Conservation (phyloP, 2,888 invertebrate species). For the Melieria omissa region DNA sequence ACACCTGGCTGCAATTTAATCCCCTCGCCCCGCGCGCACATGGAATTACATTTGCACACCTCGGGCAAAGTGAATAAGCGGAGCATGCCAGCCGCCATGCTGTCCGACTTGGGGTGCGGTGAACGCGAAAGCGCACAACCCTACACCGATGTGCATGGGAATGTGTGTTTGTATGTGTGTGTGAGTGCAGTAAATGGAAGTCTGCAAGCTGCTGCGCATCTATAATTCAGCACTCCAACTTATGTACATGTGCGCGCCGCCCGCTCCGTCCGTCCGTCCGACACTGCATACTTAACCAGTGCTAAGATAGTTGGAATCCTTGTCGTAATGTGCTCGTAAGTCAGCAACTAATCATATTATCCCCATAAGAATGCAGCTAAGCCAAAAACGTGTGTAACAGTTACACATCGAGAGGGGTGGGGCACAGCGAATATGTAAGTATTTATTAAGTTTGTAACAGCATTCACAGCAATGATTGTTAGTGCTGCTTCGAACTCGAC, state of each 20-base stretch:
- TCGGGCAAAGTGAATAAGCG: constrained; percentile 30
- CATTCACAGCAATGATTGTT: too few relatives aligned
- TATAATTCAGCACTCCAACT: too few relatives aligned
- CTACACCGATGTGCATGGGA: background rate
- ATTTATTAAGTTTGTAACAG: too few relatives aligned
- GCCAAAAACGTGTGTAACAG: background rate
- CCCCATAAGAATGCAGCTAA: constrained; percentile 1
- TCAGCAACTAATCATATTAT: constrained; percentile 32
- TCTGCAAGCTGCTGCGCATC: background rate
- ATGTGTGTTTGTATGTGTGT: constrained; percentile 2
- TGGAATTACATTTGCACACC: constrained; percentile 35
- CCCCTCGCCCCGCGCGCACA: constrained; percentile 18
- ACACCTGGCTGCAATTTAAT: constrained; percentile 29
- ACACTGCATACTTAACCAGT: background rate
- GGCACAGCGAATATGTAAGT: too few relatives aligned
- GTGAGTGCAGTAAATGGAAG: constrained; percentile 18
- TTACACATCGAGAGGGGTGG: too few relatives aligned
- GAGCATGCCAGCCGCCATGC: background rate
- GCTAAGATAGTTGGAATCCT: constrained; percentile 24
- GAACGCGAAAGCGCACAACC: background rate
- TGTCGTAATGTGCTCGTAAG: constrained; percentile 32
- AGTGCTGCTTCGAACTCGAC: too few relatives aligned
- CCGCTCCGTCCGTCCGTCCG: too few relatives aligned
- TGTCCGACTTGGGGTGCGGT: constrained; percentile 8
- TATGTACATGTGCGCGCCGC: too few relatives aligned